These are phyloP conservation scores for Oreamnos americanus DNA, from an alignment of 2,113 vertebrate species.

Conservation along the genomic window DNA sequence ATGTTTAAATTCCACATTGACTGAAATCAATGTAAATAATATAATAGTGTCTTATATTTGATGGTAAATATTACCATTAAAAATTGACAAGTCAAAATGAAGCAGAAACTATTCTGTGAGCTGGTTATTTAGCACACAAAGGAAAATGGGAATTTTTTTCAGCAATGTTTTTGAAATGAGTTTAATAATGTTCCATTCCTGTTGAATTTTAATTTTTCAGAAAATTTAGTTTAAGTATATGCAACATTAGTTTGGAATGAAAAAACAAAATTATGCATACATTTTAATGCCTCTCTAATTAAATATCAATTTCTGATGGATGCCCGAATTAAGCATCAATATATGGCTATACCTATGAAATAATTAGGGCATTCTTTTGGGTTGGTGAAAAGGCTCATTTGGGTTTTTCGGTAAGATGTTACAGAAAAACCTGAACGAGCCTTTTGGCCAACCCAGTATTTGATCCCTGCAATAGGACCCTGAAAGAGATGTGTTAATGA, in stretches of 20 bases:
- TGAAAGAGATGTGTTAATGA: neutral
- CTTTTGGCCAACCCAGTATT: neutral
- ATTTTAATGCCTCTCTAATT: neutral
- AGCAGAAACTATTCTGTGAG: neutral
- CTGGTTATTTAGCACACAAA: neutral
- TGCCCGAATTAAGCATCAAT: neutral
- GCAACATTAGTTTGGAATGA: conserved; percentile 46
- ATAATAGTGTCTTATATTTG: neutral
- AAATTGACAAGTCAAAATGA: neutral
- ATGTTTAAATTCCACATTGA: conserved; percentile 1
- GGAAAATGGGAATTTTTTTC: neutral
- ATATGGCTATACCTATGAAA: neutral
- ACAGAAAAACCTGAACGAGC: neutral
- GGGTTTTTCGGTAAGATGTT: neutral
- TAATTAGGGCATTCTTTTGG: neutral
- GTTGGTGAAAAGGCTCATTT: neutral
- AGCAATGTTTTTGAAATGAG: conserved; percentile 20
- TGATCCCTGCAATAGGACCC: neutral
- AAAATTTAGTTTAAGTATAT: conserved; percentile 73
- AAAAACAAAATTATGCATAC: conserved; percentile 54
- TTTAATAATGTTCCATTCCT: conserved; percentile 34
- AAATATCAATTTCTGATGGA: conserved; percentile 29
- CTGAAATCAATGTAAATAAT: neutral
- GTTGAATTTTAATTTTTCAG: conserved; percentile 73
- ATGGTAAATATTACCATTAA: conserved; percentile 25